phyloP scores from a whole-genome alignment of 2,113 vertebrate genomes.

The Collichthys lucidus region DNA sequence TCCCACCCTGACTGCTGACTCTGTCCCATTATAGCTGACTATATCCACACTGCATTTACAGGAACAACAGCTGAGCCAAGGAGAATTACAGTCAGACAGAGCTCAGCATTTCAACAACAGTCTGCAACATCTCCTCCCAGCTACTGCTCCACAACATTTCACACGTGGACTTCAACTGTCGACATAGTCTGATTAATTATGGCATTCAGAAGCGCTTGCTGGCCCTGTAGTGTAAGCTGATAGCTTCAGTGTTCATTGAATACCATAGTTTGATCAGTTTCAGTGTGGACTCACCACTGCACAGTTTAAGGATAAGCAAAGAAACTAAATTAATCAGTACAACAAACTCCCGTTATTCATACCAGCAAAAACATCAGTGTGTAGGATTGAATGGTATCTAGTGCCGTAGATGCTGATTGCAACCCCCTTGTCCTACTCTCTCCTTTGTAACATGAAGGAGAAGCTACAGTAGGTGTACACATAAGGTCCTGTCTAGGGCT shows the following conservation, averaged over 20 bases:
- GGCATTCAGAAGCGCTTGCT: not conserved
- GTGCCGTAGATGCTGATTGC: no score
- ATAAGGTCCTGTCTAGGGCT: no score
- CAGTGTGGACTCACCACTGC: not conserved
- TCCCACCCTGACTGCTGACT: slow-evolving; percentile 44
- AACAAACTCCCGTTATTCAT: no score
- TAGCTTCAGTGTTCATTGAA: not conserved
- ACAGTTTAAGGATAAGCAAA: no score
- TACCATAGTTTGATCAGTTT: not conserved
- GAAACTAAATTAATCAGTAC: no score
- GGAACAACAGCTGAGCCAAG: slow-evolving; percentile 35
- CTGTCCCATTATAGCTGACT: slow-evolving; percentile 32
- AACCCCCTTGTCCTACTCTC: no score
- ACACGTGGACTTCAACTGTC: not conserved
- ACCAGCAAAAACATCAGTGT: no score
- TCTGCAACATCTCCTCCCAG: slow-evolving; percentile 1
- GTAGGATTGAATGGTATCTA: no score
- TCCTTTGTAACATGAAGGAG: no score
- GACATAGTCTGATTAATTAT: not conserved
- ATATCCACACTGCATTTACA: slow-evolving; percentile 9
- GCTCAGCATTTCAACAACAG: slow-evolving; percentile 36
- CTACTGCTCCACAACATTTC: not conserved
- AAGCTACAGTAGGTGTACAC: no score
- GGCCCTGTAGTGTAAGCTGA: not conserved
- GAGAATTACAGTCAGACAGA: slow-evolving; percentile 3